Base-by-base conservation (phyloP, 1,140 invertebrate species). In the Pentalonia nigronervosa region DNA sequence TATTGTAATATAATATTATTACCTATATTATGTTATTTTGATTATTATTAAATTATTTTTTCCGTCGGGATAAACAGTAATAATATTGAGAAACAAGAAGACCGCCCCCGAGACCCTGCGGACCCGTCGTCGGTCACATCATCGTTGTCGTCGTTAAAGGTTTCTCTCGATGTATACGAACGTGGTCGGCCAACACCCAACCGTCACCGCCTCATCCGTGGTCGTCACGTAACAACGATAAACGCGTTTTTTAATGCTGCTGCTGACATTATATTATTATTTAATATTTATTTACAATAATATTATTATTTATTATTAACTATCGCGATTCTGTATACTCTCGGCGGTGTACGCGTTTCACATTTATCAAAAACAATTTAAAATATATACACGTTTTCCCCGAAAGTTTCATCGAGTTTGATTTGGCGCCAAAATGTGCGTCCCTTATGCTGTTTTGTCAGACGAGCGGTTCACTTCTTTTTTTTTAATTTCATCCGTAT, bases 151-250 rank as follows among this genome's bases (percentile, higher is more conserved):
- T 86, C 36, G 48, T n/a, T n/a, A 3, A n/a, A 48, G 45, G 21
- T 53, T 50, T 89, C 48, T 36, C 87, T 21, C 45, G 41, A 48
- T 34, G 25, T 53, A 9, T 34, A 36, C 48, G 48, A 34, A 53
- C 34, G 48, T 53, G 25, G 23, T 53, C 88, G 34, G 88, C 34
- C 88, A 89, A 89, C 87, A 89, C 48, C 87, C 48, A 89, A 89
- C 45, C 30, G 14, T 25, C 83, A 9, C 83, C 45, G 86, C 47
- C 21, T 3, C 30, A 87, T 87, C 84, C 86, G 30, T 17, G n/a
- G 60, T 56, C 48, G 23, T 89, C 88, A 56, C 34, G 88, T 89
- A 89, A 56, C 50, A 14, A 88, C 47, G 21, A 88, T 88, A 53
- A 50, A 88, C 87, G 30, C 48, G 60, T 76, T 76, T 76, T 76